These are phyloP conservation scores for Drosophila simulans DNA, from an alignment of 1,140 invertebrate genomes.

Conservation along the genomic window DNA sequence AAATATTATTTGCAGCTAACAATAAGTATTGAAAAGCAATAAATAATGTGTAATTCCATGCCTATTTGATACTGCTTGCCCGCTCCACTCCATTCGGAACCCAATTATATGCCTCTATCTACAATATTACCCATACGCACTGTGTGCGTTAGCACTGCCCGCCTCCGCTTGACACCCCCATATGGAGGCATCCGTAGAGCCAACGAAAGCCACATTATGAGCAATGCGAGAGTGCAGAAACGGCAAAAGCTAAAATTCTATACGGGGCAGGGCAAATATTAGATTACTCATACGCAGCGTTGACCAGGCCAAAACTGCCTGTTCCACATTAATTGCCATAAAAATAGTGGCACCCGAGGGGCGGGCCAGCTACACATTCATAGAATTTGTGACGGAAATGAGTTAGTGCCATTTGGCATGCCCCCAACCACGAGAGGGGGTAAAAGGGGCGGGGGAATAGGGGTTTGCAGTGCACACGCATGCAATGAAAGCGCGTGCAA, in stretches of 20 bases:
- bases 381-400: conserved; percentile 81
- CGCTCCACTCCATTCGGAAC: neutral
- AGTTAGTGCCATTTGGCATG: conserved; percentile 68
- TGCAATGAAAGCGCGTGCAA: conserved; percentile 56
- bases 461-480: conserved; percentile 31
- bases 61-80: neutral
- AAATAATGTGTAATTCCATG: neutral
- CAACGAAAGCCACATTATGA: conserved; percentile 20
- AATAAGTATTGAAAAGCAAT: neutral
- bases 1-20: too few relatives aligned
- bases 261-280: conserved; percentile 20
- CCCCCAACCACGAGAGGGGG: conserved; percentile 12
- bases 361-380: conserved; percentile 48
- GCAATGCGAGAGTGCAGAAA: conserved; percentile 9
- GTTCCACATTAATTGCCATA: conserved; percentile 76
- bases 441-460: neutral
- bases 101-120: too few relatives aligned
- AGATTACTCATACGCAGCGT: conserved; percentile 66
- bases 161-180: conserved; percentile 15
- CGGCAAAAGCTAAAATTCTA: conserved; percentile 15
- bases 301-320: conserved; percentile 43
- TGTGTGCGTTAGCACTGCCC: conserved; percentile 27
- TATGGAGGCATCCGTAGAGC: neutral
- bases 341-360: conserved; percentile 49
- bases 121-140: conserved; percentile 58